phyloP scores from a whole-genome alignment of 2,797 vertebrate species.

The Hoplostethus mediterraneus region DNA sequence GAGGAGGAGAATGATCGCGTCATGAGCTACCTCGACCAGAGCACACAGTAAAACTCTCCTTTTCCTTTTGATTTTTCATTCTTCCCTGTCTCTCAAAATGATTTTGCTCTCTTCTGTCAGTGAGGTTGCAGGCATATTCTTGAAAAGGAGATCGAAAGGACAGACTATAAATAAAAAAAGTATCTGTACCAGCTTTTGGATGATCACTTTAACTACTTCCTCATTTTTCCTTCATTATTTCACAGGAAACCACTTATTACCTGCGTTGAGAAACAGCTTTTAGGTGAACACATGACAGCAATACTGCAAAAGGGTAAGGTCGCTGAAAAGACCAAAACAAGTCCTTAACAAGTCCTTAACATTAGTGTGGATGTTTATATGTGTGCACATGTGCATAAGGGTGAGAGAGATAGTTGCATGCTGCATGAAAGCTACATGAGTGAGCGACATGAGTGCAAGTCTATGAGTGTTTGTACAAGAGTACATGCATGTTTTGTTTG shows the following conservation, averaged over 20 bases:
- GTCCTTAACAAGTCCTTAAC: background rate
- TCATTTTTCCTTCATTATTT: constrained; percentile 54
- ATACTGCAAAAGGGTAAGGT: constrained; percentile 96
- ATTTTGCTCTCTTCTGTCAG: background rate
- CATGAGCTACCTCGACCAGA: constrained; percentile 98
- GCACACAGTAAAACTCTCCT: constrained; percentile 89
- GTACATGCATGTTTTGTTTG: background rate
- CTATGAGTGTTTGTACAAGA: background rate
- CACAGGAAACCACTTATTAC: constrained; percentile 95
- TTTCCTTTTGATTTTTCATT: background rate
- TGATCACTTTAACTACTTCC: constrained; percentile 23
- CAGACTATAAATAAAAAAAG: background rate
- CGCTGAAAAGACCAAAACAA: background rate
- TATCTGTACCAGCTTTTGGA: background rate
- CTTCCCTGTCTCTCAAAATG: background rate
- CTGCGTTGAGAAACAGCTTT: constrained; percentile 97
- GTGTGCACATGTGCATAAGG: background rate
- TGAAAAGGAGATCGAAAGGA: background rate
- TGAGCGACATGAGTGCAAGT: too few relatives aligned
- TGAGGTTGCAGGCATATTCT: background rate
- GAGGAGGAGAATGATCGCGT: constrained; percentile 99
- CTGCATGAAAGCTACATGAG: too few relatives aligned
- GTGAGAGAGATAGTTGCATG: background rate
- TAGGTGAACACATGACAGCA: constrained; percentile 98
- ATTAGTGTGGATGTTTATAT: background rate